Percentiles rank a stretch among this genome's conserved stretches.
Conservation (phyloP, 2,888 invertebrate species). For the Netelia inedita region DNA sequence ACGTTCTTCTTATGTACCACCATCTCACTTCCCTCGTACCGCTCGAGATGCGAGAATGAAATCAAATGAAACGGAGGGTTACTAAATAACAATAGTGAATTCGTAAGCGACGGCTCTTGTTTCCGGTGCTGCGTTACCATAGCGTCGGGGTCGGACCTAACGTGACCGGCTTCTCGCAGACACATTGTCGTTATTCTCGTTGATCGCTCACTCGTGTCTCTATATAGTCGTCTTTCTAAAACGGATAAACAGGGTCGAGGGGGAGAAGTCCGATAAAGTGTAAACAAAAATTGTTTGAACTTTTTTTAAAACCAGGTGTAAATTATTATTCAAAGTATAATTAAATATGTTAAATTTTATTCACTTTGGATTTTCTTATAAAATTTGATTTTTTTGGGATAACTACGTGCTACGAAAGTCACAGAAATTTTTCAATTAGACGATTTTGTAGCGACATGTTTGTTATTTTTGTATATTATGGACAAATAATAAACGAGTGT, state of each 20-base stretch:
- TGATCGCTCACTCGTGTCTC: neutral
- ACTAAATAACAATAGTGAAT: conserved; percentile 84
- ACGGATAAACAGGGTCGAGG: conserved; percentile 57
- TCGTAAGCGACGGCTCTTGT: conserved; percentile 83
- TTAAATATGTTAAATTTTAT: too few relatives aligned
- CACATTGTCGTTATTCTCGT: conserved; percentile 53
- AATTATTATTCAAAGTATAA: neutral
- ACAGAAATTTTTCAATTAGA: too few relatives aligned
- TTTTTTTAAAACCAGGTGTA: neutral
- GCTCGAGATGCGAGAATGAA: conserved; percentile 79
- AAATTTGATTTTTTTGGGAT: too few relatives aligned
- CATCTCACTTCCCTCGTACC: conserved; percentile 11
- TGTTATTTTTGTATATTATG: neutral
- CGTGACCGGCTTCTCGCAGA: conserved; percentile 27
- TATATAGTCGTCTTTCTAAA: conserved; percentile 54
- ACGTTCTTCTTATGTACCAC: neutral
- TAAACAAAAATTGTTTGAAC: neutral
- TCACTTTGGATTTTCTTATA: too few relatives aligned
- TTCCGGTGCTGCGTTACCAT: conserved; percentile 78
- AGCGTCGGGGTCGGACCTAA: conserved; percentile 22
- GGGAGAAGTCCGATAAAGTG: neutral
- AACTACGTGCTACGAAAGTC: too few relatives aligned
- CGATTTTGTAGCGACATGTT: too few relatives aligned
- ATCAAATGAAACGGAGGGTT: conserved; percentile 82
- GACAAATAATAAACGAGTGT: neutral